Evolutionary conservation across 2,888 invertebrate genomes (phyloP).

Genomic region (Meliscaeva auricollis): DNA sequence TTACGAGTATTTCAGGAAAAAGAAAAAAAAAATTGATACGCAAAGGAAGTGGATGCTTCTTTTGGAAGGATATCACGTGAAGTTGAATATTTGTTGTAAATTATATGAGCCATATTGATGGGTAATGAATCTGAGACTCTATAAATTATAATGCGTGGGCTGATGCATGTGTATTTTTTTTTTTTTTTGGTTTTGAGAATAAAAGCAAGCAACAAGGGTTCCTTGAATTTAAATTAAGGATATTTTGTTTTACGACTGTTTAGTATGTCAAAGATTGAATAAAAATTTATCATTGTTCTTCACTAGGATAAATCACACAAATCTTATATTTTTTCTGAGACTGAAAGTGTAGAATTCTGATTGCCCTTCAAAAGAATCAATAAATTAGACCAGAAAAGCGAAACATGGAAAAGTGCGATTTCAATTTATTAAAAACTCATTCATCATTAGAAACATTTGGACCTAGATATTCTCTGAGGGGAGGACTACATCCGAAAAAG

Average conservation of each 20-base stretch:
- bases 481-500: too few relatives aligned
- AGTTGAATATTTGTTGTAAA: conserved; percentile 15
- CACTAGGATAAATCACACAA: too few relatives aligned
- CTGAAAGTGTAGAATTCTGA: too few relatives aligned
- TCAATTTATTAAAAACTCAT: too few relatives aligned
- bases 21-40: conserved; percentile 1
- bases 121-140: conserved; percentile 9
- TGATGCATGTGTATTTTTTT: not conserved
- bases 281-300: too few relatives aligned
- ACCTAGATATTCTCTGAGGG: too few relatives aligned
- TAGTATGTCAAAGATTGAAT: too few relatives aligned
- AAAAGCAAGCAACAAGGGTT: not conserved
- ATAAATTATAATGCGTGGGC: not conserved
- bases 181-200: not conserved
- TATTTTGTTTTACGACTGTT: not conserved
- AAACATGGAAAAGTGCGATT: too few relatives aligned
- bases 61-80: conserved; percentile 15
- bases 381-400: too few relatives aligned
- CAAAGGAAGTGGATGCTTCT: conserved; percentile 20
- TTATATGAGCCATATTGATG: conserved; percentile 38
- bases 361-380: too few relatives aligned
- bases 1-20: conserved; percentile 25
- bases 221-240: not conserved
- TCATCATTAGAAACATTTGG: too few relatives aligned
- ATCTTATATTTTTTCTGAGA: too few relatives aligned